These are phyloP conservation scores for Hippocampus zosterae DNA, from an alignment of 2,113 vertebrate species.

Conservation along the genomic window DNA sequence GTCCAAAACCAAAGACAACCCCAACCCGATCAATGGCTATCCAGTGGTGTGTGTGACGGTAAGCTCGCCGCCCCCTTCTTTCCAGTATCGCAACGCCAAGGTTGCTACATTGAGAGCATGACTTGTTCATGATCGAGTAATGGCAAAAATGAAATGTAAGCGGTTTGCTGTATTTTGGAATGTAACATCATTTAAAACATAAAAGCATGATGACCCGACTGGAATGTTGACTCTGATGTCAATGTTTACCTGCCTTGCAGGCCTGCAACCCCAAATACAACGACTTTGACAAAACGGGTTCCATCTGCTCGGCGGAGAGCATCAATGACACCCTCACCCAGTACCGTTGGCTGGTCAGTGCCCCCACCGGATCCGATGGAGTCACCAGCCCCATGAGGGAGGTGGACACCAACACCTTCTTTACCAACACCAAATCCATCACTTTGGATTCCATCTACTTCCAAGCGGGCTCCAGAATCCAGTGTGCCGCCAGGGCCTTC, in stretches of 20 bases:
- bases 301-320: conserved; percentile 76
- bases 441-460: conserved; percentile 81
- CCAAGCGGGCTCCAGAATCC: conserved; percentile 78
- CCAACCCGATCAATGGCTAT: conserved; percentile 70
- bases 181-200: no score
- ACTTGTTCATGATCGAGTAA: no score
- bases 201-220: no score
- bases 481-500: conserved; percentile 77
- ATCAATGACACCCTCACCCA: conserved; percentile 80
- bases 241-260: conserved; percentile 37
- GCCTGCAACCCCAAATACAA: conserved; percentile 81
- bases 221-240: background rate
- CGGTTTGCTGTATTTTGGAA: no score
- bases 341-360: conserved; percentile 79
- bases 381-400: conserved; percentile 82
- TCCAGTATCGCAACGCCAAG: background rate
- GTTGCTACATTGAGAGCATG: no score
- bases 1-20: conserved; percentile 62
- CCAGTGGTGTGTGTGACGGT: conserved; percentile 78
- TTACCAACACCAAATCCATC: conserved; percentile 80
- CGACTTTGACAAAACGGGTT: conserved; percentile 81
- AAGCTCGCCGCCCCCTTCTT: conserved; percentile 2
- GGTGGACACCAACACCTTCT: conserved; percentile 80
- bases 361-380: conserved; percentile 74
- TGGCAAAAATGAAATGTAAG: no score